Evolutionary conservation across 1,140 invertebrate genomes (phyloP), one percentile per base, ranked within the genome.

Genomic region (Heliconius hermathena): DNA sequence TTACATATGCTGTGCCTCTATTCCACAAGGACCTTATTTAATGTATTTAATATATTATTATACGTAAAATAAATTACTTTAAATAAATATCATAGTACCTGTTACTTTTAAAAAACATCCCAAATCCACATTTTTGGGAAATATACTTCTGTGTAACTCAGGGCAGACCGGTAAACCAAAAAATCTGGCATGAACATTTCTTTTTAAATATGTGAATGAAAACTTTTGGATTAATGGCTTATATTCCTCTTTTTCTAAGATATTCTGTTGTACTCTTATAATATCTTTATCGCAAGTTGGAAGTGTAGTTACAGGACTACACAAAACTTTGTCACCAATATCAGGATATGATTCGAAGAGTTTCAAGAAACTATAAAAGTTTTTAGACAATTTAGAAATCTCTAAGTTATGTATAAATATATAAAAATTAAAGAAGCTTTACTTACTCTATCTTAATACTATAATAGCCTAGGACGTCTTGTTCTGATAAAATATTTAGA

Each of bases 91-190:
- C 66, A 79, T 54, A 85, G 73, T 89, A 95, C 96, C 96, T 86
- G 94, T 94, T 73, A 96, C 89, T 94, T 96, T 95, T 52, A 97
- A 91, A 93, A 97, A 97, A 80, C 94, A 95, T 81, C 96, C 96
- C 79, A 96, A 90, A 93, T 97, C 97, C 80, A 96, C 94, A 93
- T 96, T 96, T 76, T 95, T 95, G 1, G 97, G 97, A 86, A 97
- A 95, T 57, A 94, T 93, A 54, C 93, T 95, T 80, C 95, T 91
- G 85, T 95, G 94, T 16, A 96, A 87, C 87, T 96, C 95, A 73
- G 95, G 95, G 87, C 95, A 96, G 6, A 95, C 88, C 13, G 96
- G 95, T 77, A 97, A 90, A 57, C 95, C 95, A 92, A 91, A 93
- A 90, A 96, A 95, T 84, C 97, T 91, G 60, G 96, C 95, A 93